Base-by-base conservation (phyloP, 1,140 invertebrate genomes). In the Thalassaphorura encarpata region DNA sequence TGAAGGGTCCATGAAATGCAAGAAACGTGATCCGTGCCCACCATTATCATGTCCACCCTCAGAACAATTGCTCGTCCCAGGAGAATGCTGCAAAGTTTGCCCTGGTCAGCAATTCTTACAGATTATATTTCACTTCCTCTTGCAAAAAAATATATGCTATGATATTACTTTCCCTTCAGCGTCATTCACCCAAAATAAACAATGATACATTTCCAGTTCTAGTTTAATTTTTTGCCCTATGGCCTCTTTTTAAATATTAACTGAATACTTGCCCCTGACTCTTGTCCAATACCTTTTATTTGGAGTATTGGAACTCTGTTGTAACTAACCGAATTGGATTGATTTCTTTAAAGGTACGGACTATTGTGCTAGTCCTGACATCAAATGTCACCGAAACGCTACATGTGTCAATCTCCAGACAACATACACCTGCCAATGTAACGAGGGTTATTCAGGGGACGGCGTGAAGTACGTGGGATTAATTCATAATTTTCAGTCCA, bases 51-150 rank as follows among this genome's bases (percentile, higher is more conserved):
- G 89, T 77, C 80, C 83, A 48, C 72, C 76, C 23, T 76, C 78
- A 36, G 78, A 89, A 67, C 84, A 87, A 71, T 82, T 91, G 64
- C 80, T 80, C 62, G 83, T 87, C 36, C 80, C 83, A 24, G 86
- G 83, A 48, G 83, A 91, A 69, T 94, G 89, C 72, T 94, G 89
- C 75, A 88, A 87, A 71, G 87, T 89, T 69, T 94, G 89, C 73
- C 83, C 82, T 76, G 88, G 88, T 90, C 4, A 51, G 31, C 6
- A 77, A 67, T 66, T 57, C 39, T 39, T 2, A 23, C 27, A 19
- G 36, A 40, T 13, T 11, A n/a, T 11, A 18, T 51, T 51, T 48
- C 4, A 21, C 11, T 13, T 48, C 26, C 46, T 11, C 26, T 21
- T 18, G 16, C 46, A 21, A n/a, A 43, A 8, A 18, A 21, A 43